These are phyloP conservation scores for Rhinogobius similis DNA, from an alignment of 2,113 vertebrate genomes.

Conservation along the genomic window DNA sequence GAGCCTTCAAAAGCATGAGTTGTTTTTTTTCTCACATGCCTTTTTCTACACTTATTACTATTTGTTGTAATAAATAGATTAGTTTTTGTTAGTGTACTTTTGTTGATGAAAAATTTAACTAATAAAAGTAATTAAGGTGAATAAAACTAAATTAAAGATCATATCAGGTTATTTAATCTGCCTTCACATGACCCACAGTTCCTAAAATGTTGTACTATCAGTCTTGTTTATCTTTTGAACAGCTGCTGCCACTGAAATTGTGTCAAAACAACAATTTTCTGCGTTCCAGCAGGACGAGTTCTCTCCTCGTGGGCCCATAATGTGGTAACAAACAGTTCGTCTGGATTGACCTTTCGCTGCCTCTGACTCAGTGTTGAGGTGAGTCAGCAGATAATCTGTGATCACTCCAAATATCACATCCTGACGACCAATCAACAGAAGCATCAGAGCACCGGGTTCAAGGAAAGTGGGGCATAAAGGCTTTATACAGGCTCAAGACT, in stretches of 20 bases:
- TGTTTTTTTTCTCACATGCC: no score
- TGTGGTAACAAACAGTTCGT: conserved; percentile 33
- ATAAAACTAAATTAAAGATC: no score
- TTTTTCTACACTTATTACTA: no score
- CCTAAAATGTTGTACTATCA: not conserved
- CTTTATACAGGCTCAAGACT: not conserved
- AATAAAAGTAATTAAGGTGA: no score
- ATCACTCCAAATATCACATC: conserved; percentile 54
- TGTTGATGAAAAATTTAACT: no score
- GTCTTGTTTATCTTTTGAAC: not conserved
- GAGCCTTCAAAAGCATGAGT: not conserved
- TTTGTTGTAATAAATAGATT: no score
- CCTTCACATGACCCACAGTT: no score
- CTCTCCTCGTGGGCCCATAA: not conserved
- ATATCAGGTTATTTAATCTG: no score
- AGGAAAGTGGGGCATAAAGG: not conserved
- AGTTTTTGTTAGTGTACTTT: no score
- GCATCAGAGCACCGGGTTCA: not conserved
- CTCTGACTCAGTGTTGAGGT: conserved; percentile 56
- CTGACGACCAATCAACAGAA: conserved; percentile 32
- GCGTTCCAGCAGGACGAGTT: not conserved
- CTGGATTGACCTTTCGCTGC: conserved; percentile 56
- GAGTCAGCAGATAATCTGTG: conserved; percentile 61
- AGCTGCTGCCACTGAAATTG: not conserved
- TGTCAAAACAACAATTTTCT: not conserved